These are phyloP conservation scores for Akabosia matsudoensis DNA, from an alignment of 1,140 invertebrate species.

Conservation along the genomic window DNA sequence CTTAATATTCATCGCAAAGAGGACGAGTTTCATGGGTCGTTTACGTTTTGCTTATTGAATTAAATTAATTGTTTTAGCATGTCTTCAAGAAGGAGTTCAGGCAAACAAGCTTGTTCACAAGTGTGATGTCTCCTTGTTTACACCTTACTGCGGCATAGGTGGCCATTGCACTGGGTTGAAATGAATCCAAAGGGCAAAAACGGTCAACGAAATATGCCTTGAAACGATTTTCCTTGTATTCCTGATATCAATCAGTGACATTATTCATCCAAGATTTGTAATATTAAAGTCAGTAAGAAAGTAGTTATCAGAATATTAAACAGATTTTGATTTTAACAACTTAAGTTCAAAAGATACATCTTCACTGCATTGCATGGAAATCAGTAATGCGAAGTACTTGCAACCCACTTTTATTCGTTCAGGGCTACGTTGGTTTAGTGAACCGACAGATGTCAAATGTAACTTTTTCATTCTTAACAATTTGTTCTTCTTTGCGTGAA, in stretches of 20 bases:
- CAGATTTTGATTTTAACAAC: no score
- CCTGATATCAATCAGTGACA: no score
- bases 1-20: background rate
- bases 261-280: no score
- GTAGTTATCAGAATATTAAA: no score
- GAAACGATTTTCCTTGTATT: no score
- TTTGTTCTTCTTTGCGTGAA: background rate
- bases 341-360: no score
- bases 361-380: no score
- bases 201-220: no score
- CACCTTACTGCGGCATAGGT: background rate
- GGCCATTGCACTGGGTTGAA: background rate
- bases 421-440: no score
- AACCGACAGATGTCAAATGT: background rate
- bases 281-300: background rate
- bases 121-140: background rate
- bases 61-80: slow-evolving; percentile 5
- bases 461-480: background rate
- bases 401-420: no score
- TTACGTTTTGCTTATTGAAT: slow-evolving; percentile 18
- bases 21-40: background rate
- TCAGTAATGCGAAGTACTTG: no score
- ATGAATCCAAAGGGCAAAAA: background rate
- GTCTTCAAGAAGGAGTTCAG: background rate
- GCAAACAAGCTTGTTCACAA: background rate